Percentiles rank a stretch among this genome's conserved stretches.
Evolutionary conservation across 2,888 invertebrate species (phyloP).

Genomic region (Cacoxenus indagator): DNA sequence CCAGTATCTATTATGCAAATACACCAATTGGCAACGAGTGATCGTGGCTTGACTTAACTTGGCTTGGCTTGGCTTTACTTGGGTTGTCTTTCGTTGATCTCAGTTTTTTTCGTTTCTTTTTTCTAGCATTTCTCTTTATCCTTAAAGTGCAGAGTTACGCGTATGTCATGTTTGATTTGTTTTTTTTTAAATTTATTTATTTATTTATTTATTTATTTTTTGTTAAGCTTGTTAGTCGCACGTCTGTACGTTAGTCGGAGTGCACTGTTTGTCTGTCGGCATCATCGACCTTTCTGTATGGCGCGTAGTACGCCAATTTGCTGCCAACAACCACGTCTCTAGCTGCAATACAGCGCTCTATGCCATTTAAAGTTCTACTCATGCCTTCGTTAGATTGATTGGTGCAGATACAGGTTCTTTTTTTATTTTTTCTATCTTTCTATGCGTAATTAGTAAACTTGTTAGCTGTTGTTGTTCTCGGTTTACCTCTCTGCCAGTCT

Average conservation of each 20-base stretch:
- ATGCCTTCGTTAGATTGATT: constrained; percentile 13
- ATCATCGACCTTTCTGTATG: constrained; percentile 5
- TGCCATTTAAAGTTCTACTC: background rate
- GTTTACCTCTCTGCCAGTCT: background rate
- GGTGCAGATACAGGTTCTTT: constrained; percentile 11
- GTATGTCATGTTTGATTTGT: constrained; percentile 17
- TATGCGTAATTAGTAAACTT: constrained; percentile 14
- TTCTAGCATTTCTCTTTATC: too few relatives aligned
- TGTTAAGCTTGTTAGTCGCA: background rate
- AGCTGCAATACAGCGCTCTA: too few relatives aligned
- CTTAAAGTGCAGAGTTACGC: constrained; percentile 9
- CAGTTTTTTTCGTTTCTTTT: too few relatives aligned
- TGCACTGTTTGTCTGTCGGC: background rate
- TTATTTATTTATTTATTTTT: too few relatives aligned
- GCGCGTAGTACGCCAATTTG: constrained; percentile 1
- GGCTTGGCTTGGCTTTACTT: too few relatives aligned
- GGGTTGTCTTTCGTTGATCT: too few relatives aligned
- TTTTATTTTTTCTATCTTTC: background rate
- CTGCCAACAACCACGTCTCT: background rate
- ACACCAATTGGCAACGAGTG: background rate
- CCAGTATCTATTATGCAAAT: constrained; percentile 7
- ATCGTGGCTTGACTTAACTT: too few relatives aligned
- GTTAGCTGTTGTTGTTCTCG: constrained; percentile 5
- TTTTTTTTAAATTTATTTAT: too few relatives aligned
- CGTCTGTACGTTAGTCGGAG: background rate